Evolutionary conservation across 2,888 invertebrate genomes (phyloP).

Genomic region (Anodontia alba): DNA sequence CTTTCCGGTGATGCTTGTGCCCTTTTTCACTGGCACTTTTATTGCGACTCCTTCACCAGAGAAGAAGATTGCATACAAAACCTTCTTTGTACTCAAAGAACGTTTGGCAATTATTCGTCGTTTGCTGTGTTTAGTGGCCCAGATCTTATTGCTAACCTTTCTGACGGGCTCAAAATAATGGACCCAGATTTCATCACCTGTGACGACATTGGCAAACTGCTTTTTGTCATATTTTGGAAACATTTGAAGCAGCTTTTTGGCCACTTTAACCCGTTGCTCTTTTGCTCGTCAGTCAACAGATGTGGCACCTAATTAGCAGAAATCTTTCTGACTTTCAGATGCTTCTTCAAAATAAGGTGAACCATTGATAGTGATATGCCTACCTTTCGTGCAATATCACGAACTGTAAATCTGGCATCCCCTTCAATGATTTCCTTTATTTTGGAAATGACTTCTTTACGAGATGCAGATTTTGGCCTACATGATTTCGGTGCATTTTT

Average conservation of each 20-base stretch:
- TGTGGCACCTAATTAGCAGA: background rate
- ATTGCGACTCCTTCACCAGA: too few species aligned
- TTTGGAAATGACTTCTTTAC: background rate
- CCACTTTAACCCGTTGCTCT: background rate
- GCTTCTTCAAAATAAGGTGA: background rate
- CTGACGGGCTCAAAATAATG: background rate
- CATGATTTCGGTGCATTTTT: background rate
- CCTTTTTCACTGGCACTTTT: too few species aligned
- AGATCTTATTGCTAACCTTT: background rate
- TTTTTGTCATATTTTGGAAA: background rate
- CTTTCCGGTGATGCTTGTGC: too few species aligned
- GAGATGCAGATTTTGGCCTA: background rate
- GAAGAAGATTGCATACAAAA: background rate
- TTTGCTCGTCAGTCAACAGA: background rate
- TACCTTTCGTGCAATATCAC: constrained; percentile 5
- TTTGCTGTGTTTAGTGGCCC: background rate
- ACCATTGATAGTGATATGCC: constrained; percentile 1
- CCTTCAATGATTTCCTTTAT: background rate
- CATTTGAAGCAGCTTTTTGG: background rate
- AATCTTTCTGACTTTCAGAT: background rate
- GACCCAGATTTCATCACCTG: background rate
- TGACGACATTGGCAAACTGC: background rate
- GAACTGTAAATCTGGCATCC: background rate
- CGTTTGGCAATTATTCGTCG: background rate
- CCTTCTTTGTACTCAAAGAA: background rate